A percentile compares a stretch with the other conserved stretches of the same genome.
phyloP scores from a whole-genome alignment of 2,797 vertebrate species.

The Enteromius unitaeniatus region DNA sequence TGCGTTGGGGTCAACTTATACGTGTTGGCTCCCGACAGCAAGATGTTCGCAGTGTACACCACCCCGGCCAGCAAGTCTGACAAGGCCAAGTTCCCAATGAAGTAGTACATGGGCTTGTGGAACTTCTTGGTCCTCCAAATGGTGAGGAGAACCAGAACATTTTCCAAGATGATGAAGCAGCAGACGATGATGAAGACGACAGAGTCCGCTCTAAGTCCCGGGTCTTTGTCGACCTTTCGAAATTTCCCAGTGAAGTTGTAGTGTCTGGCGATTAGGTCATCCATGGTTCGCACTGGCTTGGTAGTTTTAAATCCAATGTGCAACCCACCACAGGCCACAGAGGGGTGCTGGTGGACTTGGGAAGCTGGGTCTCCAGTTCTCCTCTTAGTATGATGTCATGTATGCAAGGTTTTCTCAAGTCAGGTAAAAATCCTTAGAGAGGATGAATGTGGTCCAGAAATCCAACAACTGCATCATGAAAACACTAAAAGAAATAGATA shows the following conservation, averaged over 20 bases:
- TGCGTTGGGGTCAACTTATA: conserved; percentile 88
- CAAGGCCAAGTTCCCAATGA: conserved; percentile 97
- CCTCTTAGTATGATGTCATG: conserved; percentile 55
- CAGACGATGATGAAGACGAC: conserved; percentile 96
- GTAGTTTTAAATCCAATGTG: conserved; percentile 33
- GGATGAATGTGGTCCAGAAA: conserved; percentile 51
- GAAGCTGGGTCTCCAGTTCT: conserved; percentile 43
- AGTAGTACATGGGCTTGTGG: conserved; percentile 98
- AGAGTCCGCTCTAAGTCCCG: conserved; percentile 86
- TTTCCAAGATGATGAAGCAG: conserved; percentile 96
- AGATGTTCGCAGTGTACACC: conserved; percentile 92
- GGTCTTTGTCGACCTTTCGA: conserved; percentile 78
- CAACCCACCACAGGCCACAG: conserved; percentile 58
- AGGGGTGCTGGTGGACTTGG: conserved; percentile 61
- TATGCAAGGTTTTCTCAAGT: conserved; percentile 62
- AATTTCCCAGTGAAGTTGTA: conserved; percentile 98
- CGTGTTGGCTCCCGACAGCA: conserved; percentile 93
- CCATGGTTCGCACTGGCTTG: conserved; percentile 69
- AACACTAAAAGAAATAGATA: conserved; percentile 62
- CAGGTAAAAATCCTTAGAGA: conserved; percentile 60
- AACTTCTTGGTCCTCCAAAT: conserved; percentile 99
- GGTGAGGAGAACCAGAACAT: conserved; percentile 92
- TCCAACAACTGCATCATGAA: conserved; percentile 64
- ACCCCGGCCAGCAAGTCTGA: conserved; percentile 94
- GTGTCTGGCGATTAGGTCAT: conserved; percentile 89